phyloP scores from a whole-genome alignment of 2,797 vertebrate species.

The Pangasius sanitwongsei region DNA sequence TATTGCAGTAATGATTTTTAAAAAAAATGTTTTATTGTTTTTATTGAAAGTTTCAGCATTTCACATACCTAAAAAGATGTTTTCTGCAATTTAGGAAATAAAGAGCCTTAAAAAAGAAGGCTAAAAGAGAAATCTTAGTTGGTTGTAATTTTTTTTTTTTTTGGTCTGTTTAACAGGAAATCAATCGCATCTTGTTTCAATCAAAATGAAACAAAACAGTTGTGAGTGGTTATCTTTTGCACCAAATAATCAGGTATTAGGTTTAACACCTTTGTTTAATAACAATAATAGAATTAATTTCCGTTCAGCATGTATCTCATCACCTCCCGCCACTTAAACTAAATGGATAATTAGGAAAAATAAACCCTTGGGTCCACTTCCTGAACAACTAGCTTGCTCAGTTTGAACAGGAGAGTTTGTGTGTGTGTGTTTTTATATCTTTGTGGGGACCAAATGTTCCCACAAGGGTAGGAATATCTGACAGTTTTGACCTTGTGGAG shows the following conservation, averaged over 20 bases:
- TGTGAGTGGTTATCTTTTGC: conserved; percentile 50
- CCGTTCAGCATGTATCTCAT: conserved; percentile 73
- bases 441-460: neutral
- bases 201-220: conserved; percentile 45
- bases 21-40: neutral
- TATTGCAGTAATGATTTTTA: neutral
- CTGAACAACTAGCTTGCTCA: conserved; percentile 16
- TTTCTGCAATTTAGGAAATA: neutral
- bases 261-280: conserved; percentile 71
- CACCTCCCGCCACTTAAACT: conserved; percentile 76
- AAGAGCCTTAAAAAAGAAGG: neutral
- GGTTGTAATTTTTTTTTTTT: neutral
- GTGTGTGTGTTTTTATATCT: neutral
- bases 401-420: neutral
- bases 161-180: conserved; percentile 22
- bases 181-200: conserved; percentile 40
- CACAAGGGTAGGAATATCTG: neutral
- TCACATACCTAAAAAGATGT: neutral
- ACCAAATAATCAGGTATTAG: conserved; percentile 66
- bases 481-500: neutral
- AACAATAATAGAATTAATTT: conserved; percentile 71
- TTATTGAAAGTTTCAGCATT: neutral
- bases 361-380: conserved; percentile 74
- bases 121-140: neutral
- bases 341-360: conserved; percentile 82